Base-by-base conservation (phyloP, 2,888 invertebrate genomes). In the Dinocampus coccinellae region DNA sequence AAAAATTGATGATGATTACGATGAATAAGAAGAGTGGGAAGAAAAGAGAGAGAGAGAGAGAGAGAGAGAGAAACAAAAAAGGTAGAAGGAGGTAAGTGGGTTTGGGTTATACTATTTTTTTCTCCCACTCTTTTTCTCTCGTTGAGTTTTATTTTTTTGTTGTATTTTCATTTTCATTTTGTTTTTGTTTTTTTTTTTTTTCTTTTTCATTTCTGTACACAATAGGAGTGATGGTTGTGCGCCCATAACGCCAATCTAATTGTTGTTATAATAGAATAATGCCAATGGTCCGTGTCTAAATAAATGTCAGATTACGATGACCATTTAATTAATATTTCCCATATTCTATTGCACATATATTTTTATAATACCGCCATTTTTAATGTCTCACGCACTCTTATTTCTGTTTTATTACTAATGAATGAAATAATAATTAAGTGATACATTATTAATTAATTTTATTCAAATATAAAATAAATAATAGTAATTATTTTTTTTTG, bases 1-100 rank as follows among this genome's bases (percentile, higher is more conserved):
- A 24, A 55, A 55, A 55, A 26, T 55, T 26, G 24, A 55, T 55
- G 55, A 55, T 26, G 55, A 55, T 47, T 47, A 47, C 47, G 16
- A 47, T n/a, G n/a, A n/a, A n/a, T n/a, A n/a, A n/a, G n/a, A n/a
- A n/a, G n/a, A n/a, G n/a, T n/a, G n/a, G 16, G 47, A 6, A 16
- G 20, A 47, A 16, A 16, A 16, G 47, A 6, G 4, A n/a, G 9
- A 7, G 4, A 47, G 16, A n/a, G 9, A 7, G n/a, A n/a, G n/a
- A n/a, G n/a, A n/a, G n/a, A n/a, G n/a, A 9, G 47, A 6, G 6
- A 7, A 47, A 16, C 16, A 16, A 16, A 6, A 6, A n/a, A n/a
- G 16, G 4, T 16, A 9, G 9, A n/a, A 7, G 13, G 16, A 47
- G 16, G 47, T n/a, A 47, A 7, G 47, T 47, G 47, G 47, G 16